A percentile compares a stretch with the other conserved stretches of the same genome.
phyloP scores from a whole-genome alignment of 2,888 invertebrate species.

The Hypomecis atomaria region DNA sequence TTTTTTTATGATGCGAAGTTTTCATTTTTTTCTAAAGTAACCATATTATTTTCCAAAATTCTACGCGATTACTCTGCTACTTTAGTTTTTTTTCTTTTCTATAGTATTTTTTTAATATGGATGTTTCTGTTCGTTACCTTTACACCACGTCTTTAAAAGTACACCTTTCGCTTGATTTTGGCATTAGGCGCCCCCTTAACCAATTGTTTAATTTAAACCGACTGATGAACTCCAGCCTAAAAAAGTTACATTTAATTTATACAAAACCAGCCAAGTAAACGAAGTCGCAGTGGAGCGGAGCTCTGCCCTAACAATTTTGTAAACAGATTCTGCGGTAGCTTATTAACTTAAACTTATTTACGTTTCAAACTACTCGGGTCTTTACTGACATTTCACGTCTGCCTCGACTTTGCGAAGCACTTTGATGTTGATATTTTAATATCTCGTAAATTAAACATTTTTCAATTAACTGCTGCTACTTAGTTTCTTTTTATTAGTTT shows the following conservation, averaged over 20 bases:
- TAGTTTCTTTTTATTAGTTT: background rate
- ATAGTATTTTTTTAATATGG: no score
- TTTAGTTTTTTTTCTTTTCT: no score
- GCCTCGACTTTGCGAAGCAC: conserved; percentile 28
- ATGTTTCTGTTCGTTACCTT: no score
- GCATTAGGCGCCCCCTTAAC: no score
- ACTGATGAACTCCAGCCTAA: no score
- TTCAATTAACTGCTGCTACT: conserved; percentile 6
- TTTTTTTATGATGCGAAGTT: no score
- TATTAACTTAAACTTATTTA: conserved; percentile 34
- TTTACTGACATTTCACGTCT: conserved; percentile 31
- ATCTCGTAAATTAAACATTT: conserved; percentile 18
- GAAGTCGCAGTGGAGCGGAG: conserved; percentile 11
- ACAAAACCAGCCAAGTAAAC: conserved; percentile 12
- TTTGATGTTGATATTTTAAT: conserved; percentile 38
- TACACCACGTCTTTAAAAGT: no score
- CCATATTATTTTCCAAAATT: no score
- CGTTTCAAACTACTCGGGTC: conserved; percentile 28
- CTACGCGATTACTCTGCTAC: no score
- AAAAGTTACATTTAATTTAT: conserved; percentile 20
- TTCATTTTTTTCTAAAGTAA: no score
- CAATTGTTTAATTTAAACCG: no score
- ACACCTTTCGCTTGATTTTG: no score
- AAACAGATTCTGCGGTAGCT: conserved; percentile 35
- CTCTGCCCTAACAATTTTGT: conserved; percentile 26